These are phyloP conservation scores for Psophia crepitans DNA, from an alignment of 2,113 vertebrate species.

Conservation along the genomic window DNA sequence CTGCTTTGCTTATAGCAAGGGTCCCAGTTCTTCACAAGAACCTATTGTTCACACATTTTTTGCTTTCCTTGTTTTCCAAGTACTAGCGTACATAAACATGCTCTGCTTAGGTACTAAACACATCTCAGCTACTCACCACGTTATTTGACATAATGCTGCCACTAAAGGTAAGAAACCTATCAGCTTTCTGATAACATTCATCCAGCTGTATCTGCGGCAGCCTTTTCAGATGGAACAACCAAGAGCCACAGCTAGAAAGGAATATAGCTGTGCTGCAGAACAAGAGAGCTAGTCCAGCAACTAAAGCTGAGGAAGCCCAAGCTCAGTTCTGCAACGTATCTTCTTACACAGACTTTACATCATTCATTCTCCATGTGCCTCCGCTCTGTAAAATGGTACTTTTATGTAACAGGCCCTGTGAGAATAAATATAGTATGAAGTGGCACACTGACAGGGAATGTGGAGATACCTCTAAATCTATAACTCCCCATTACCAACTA, in stretches of 20 bases:
- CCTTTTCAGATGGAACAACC: background rate
- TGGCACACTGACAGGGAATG: conserved; percentile 7
- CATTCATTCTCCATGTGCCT: background rate
- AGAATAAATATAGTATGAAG: conserved; percentile 43
- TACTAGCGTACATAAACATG: background rate
- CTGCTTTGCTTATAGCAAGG: background rate
- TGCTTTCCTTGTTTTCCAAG: background rate
- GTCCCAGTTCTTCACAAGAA: background rate
- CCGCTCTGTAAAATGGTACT: background rate
- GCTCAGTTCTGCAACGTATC: background rate
- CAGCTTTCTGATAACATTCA: background rate
- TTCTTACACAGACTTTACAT: background rate
- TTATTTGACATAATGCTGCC: background rate
- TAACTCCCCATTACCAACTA: conserved; percentile 7
- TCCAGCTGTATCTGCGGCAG: background rate
- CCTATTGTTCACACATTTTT: background rate
- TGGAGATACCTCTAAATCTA: conserved; percentile 26
- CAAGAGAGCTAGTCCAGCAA: background rate
- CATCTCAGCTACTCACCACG: background rate
- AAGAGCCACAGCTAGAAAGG: background rate
- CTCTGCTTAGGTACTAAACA: background rate
- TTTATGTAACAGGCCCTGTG: conserved; percentile 15
- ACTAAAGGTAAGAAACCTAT: background rate
- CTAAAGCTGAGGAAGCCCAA: background rate
- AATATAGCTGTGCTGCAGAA: background rate